phyloP scores from a whole-genome alignment of 2,888 invertebrate genomes.

The Drosophila limbata region DNA sequence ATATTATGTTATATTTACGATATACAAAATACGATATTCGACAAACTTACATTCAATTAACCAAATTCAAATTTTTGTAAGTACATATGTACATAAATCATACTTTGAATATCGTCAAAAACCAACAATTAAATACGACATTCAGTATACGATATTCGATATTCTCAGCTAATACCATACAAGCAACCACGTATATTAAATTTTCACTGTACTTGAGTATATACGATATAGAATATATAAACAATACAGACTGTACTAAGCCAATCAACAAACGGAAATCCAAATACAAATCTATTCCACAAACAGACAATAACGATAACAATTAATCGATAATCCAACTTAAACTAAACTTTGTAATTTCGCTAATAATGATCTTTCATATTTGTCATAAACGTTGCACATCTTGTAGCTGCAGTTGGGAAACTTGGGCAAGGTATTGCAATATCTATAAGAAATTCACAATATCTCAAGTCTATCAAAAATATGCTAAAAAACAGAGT shows the following conservation, averaged over 20 bases:
- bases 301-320: conserved; percentile 37
- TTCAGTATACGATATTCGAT: too few species aligned
- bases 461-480: conserved; percentile 18
- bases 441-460: conserved; percentile 26
- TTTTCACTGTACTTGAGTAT: too few species aligned
- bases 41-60: background rate
- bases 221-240: too few species aligned
- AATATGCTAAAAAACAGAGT: background rate
- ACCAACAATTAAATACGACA: too few species aligned
- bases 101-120: too few species aligned
- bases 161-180: too few species aligned
- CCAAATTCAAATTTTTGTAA: too few species aligned
- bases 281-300: background rate
- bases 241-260: background rate
- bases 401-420: conserved; percentile 83
- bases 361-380: conserved; percentile 56
- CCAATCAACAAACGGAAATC: background rate
- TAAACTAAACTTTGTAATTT: conserved; percentile 19
- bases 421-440: conserved; percentile 83
- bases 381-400: conserved; percentile 61
- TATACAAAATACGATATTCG: background rate
- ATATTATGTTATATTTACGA: too few species aligned
- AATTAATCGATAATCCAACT: conserved; percentile 4
- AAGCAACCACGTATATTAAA: too few species aligned
- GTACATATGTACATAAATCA: too few species aligned